phyloP scores from a whole-genome alignment of 2,113 vertebrate species.

The Steatornis caripensis region DNA sequence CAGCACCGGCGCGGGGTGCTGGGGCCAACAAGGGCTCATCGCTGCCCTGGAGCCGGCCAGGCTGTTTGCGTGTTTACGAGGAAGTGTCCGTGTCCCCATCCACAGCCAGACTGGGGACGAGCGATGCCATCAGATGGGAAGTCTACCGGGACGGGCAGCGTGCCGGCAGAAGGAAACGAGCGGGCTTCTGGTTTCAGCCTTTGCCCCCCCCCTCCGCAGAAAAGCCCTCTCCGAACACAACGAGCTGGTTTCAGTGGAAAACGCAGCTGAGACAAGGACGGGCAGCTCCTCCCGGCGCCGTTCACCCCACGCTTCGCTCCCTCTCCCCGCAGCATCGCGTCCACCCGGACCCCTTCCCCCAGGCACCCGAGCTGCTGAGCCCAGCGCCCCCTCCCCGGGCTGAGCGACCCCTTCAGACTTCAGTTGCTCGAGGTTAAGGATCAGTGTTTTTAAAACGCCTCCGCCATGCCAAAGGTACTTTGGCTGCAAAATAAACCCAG shows the following conservation, averaged over 20 bases:
- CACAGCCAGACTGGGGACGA: fast-evolving
- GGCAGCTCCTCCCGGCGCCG: fast-evolving
- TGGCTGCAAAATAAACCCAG: background rate
- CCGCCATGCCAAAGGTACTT: background rate
- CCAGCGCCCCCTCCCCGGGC: fast-evolving
- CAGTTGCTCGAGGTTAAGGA: background rate
- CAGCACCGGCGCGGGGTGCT: fast-evolving
- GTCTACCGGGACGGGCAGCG: background rate
- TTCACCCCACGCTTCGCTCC: too few relatives aligned
- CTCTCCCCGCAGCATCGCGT: background rate
- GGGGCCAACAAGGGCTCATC: fast-evolving
- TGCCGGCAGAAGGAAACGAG: background rate
- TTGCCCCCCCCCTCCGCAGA: background rate
- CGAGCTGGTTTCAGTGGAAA: background rate
- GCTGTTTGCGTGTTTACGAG: fast-evolving
- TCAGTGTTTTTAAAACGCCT: background rate
- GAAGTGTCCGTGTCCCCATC: fast-evolving
- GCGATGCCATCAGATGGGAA: fast-evolving
- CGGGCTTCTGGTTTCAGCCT: background rate
- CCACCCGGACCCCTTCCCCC: background rate
- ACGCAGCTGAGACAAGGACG: too few relatives aligned
- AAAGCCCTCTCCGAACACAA: background rate
- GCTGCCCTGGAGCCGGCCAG: background rate
- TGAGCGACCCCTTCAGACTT: conserved; percentile 25
- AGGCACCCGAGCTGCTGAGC: too few relatives aligned